Percentiles rank a stretch among this genome's conserved stretches.
These are phyloP conservation scores for Tinamus guttatus DNA, from an alignment of 2,113 vertebrate genomes.

Conservation along the genomic window DNA sequence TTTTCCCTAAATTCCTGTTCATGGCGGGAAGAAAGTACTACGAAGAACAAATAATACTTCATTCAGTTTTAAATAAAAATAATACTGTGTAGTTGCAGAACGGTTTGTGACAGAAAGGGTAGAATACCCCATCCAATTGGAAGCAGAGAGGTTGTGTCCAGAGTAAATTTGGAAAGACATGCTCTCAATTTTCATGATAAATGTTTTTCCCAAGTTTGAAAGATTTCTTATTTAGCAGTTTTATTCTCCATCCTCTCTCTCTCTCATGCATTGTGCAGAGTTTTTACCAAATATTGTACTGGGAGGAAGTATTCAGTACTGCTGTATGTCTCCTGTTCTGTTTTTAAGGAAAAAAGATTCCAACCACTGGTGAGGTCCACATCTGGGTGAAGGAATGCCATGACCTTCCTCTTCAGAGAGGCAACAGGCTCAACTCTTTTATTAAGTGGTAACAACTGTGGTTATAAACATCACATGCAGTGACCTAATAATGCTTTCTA, in stretches of 20 bases:
- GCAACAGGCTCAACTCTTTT: conserved; percentile 88
- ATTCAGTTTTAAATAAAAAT: too few relatives aligned
- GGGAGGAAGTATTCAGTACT: neutral
- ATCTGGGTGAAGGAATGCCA: conserved; percentile 96
- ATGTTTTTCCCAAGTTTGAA: neutral
- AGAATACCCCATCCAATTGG: too few relatives aligned
- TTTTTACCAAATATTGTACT: neutral
- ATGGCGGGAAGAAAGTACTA: too few relatives aligned
- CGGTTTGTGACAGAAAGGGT: too few relatives aligned
- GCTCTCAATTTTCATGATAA: neutral
- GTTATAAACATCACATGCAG: neutral
- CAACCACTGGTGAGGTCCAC: conserved; percentile 87
- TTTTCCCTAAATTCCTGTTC: too few relatives aligned
- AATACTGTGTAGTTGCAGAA: too few relatives aligned
- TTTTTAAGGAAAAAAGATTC: conserved; percentile 79
- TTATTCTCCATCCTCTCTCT: neutral
- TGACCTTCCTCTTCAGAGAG: conserved; percentile 84
- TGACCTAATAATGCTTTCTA: neutral
- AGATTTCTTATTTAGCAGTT: neutral
- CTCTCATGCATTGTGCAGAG: neutral
- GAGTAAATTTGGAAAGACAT: neutral
- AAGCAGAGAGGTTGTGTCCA: too few relatives aligned
- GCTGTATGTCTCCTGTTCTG: neutral
- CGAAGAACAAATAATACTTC: too few relatives aligned
- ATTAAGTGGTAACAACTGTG: conserved; percentile 88